A percentile compares a stretch with the other conserved stretches of the same genome.
Evolutionary conservation across 2,888 invertebrate genomes (phyloP).

Genomic region (Elegia similella): DNA sequence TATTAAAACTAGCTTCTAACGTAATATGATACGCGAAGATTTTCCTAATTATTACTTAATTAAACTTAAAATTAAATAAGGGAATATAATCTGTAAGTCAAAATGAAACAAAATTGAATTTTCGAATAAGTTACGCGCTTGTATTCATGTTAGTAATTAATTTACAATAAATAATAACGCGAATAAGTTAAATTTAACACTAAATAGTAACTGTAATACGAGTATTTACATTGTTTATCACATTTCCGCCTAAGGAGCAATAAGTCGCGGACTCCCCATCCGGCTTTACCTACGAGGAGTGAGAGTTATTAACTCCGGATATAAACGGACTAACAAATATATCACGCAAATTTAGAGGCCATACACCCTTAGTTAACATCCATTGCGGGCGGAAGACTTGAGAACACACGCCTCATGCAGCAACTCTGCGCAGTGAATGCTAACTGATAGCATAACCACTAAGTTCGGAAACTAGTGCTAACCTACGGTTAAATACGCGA

Average conservation of each 20-base stretch:
- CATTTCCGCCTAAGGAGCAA: slow-evolving; percentile 55
- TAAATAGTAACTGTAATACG: neutral
- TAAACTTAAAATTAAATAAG: slow-evolving; percentile 35
- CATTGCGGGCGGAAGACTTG: neutral
- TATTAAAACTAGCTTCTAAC: slow-evolving; percentile 7
- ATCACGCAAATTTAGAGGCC: neutral
- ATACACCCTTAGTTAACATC: neutral
- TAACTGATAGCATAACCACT: neutral
- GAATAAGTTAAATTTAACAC: slow-evolving; percentile 30
- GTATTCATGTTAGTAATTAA: slow-evolving; percentile 60
- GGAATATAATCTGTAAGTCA: slow-evolving; percentile 29
- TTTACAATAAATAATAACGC: slow-evolving; percentile 54
- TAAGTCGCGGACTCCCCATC: slow-evolving; percentile 70
- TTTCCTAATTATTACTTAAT: neutral
- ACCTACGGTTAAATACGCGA: slow-evolving; percentile 45
- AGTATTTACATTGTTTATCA: slow-evolving; percentile 41
- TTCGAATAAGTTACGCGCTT: slow-evolving; percentile 57
- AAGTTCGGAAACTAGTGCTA: neutral
- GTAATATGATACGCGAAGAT: neutral
- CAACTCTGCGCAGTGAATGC: neutral
- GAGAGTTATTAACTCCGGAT: slow-evolving; percentile 71
- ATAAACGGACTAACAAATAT: slow-evolving; percentile 35
- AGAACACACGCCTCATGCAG: neutral
- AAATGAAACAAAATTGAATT: slow-evolving; percentile 51
- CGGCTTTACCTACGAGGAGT: slow-evolving; percentile 46